These are phyloP conservation scores for Falco columbarius DNA, from an alignment of 2,797 vertebrate species.

Conservation along the genomic window DNA sequence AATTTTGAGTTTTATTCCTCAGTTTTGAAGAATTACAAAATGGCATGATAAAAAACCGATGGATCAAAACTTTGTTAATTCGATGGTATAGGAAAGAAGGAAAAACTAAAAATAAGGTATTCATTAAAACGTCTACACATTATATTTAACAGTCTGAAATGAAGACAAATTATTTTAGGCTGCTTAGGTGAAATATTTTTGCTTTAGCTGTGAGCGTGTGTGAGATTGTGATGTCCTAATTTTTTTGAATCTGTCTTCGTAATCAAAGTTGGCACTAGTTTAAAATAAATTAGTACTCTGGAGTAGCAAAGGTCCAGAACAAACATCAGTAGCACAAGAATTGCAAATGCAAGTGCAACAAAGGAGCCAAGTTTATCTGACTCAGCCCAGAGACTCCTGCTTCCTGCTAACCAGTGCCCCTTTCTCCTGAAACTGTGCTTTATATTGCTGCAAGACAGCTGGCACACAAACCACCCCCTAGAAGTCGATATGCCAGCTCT, in stretches of 20 bases:
- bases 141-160: not conserved
- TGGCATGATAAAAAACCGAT: not conserved
- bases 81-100: not conserved
- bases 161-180: not conserved
- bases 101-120: not conserved
- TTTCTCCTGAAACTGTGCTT: not conserved
- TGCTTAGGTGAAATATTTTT: not conserved
- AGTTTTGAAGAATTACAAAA: not conserved
- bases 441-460: not conserved
- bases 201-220: not conserved
- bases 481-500: fast-evolving
- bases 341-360: not conserved
- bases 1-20: not conserved
- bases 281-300: conserved; percentile 2
- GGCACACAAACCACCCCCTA: not conserved
- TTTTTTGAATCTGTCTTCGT: not conserved
- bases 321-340: conserved; percentile 11
- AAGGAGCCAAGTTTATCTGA: conserved; percentile 13
- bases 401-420: not conserved
- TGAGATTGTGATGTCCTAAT: not conserved
- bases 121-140: not conserved
- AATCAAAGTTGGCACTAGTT: not conserved
- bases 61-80: not conserved
- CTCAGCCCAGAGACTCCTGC: not conserved
- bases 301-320: not conserved